Conservation (phyloP, 2,888 invertebrate genomes). For the Mesorhabditis spiculigera region DNA sequence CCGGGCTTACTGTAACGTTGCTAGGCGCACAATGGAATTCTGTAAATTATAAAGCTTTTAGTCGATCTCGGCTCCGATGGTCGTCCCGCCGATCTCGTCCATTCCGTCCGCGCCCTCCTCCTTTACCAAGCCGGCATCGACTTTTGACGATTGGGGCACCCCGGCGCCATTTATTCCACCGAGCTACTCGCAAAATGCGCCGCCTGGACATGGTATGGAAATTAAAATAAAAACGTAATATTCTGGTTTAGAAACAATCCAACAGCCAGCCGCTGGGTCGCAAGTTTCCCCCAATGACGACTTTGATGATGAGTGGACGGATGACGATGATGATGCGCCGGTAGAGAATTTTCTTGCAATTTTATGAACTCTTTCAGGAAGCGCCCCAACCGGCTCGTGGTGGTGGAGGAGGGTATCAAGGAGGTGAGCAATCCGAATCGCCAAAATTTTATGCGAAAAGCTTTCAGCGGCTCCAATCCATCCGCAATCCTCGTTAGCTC, state of each 20-base stretch:
- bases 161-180: slow-evolving; percentile 6
- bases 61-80: slow-evolving; percentile 15
- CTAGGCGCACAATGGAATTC: background rate
- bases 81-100: slow-evolving; percentile 10
- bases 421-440: background rate
- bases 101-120: background rate
- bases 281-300: slow-evolving; percentile 33
- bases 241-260: slow-evolving; percentile 24
- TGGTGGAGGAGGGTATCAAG: background rate
- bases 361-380: too few relatives aligned
- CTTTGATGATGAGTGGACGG: slow-evolving; percentile 57
- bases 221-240: background rate
- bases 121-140: slow-evolving; percentile 1
- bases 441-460: background rate
- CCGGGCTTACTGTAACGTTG: too few relatives aligned
- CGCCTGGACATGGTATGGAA: background rate
- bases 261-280: slow-evolving; percentile 71
- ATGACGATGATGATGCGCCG: slow-evolving; percentile 52
- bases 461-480: background rate
- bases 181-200: background rate
- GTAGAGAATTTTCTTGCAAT: slow-evolving; percentile 21
- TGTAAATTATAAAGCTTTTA: background rate
- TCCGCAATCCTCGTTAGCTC: background rate
- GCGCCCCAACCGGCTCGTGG: background rate
- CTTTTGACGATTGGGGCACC: slow-evolving; percentile 16